Evolutionary conservation across 2,113 vertebrate species (phyloP).

Genomic region (Petrocephalus microphthalmus): DNA sequence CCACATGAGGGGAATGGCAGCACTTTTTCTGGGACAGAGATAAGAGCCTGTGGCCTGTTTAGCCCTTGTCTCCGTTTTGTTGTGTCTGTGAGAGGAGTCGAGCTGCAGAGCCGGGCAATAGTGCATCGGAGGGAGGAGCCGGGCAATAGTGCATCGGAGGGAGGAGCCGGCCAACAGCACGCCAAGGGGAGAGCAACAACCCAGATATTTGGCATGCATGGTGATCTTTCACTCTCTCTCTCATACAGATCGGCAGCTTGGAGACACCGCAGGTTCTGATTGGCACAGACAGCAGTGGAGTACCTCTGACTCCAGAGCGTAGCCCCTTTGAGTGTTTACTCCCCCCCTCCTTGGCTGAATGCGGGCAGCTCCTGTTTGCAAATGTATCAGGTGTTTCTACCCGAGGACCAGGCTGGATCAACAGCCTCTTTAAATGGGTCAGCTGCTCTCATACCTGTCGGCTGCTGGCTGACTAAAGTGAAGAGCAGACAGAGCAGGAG

Average conservation of each 20-base stretch:
- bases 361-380: constrained; percentile 17
- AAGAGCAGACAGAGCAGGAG: neutral
- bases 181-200: neutral
- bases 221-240: constrained; percentile 23
- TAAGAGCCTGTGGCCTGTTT: neutral
- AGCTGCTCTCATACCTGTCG: constrained; percentile 8
- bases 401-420: constrained; percentile 5
- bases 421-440: constrained; percentile 24
- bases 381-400: constrained; percentile 18
- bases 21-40: neutral
- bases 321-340: neutral
- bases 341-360: neutral
- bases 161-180: neutral
- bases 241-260: constrained; percentile 11
- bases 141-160: neutral
- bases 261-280: neutral
- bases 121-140: neutral
- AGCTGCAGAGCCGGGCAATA: neutral
- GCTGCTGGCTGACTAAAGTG: constrained; percentile 18
- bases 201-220: constrained; percentile 26
- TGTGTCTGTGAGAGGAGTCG: neutral
- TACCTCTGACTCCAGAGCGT: neutral
- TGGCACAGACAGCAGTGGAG: neutral
- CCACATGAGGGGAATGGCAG: neutral
- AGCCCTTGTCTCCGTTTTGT: neutral